Evolutionary conservation across 2,113 vertebrate genomes (phyloP).

Genomic region (Vanacampus margaritifer): DNA sequence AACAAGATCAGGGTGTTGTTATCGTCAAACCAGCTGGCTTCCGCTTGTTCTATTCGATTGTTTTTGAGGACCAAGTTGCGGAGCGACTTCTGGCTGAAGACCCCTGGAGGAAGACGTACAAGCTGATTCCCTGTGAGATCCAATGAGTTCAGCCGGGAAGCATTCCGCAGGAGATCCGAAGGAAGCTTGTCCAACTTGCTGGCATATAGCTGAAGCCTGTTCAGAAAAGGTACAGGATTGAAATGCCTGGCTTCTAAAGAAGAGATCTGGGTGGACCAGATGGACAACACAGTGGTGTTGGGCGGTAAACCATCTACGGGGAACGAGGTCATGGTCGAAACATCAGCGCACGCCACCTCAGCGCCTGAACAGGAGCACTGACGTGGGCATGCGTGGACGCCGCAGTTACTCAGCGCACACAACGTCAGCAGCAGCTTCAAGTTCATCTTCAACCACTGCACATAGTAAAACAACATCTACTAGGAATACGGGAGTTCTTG

Average conservation of each 20-base stretch:
- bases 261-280: constrained; percentile 75
- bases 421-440: constrained; percentile 41
- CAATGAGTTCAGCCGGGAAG: constrained; percentile 63
- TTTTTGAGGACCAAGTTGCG: constrained; percentile 69
- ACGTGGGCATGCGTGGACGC: constrained; percentile 46
- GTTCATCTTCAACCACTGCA: constrained; percentile 46
- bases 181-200: constrained; percentile 69
- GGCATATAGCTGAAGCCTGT: constrained; percentile 78
- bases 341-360: constrained; percentile 63
- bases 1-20: constrained; percentile 66
- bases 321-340: constrained; percentile 48
- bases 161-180: constrained; percentile 45
- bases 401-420: constrained; percentile 32
- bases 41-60: constrained; percentile 63
- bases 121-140: constrained; percentile 80
- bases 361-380: constrained; percentile 62
- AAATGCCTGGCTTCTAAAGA: constrained; percentile 50
- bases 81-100: constrained; percentile 63
- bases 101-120: constrained; percentile 54
- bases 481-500: not conserved
- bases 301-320: constrained; percentile 56
- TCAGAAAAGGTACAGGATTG: constrained; percentile 54
- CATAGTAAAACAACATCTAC: not conserved
- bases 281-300: constrained; percentile 56
- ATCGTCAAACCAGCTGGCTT: constrained; percentile 57